A percentile compares a stretch with the other conserved stretches of the same genome.
Conservation (phyloP, 2,888 invertebrate genomes). For the Andrena praecox region DNA sequence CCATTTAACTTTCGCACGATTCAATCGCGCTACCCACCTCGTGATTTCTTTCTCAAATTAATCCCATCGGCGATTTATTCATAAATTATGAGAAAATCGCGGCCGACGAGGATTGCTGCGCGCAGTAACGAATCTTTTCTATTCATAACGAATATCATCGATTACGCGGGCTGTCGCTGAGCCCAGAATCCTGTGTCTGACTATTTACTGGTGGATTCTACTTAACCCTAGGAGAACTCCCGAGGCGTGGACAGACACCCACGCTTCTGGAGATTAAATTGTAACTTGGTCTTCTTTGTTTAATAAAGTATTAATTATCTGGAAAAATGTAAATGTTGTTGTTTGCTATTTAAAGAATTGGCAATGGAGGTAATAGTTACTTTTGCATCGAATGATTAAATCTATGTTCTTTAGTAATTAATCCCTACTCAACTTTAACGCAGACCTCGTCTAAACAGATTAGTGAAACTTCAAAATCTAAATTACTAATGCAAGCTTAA, state of each 20-base stretch:
- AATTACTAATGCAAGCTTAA: neutral
- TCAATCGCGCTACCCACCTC: slow-evolving; percentile 35
- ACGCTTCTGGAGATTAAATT: too few relatives aligned
- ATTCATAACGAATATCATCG: slow-evolving; percentile 21
- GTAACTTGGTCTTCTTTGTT: too few relatives aligned
- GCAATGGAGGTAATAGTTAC: too few relatives aligned
- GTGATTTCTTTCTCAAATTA: slow-evolving; percentile 38
- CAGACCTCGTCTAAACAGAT: neutral
- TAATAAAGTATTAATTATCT: too few relatives aligned
- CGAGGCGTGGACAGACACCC: neutral
- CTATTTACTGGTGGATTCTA: neutral
- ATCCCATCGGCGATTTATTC: slow-evolving; percentile 37
- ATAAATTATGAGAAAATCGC: slow-evolving; percentile 18
- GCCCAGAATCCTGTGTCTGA: neutral
- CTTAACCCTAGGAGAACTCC: neutral
- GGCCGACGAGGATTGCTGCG: slow-evolving; percentile 8
- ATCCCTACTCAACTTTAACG: neutral
- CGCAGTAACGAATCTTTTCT: slow-evolving; percentile 9
- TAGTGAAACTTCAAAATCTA: neutral
- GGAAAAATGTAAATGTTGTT: too few relatives aligned
- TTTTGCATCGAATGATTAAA: neutral
- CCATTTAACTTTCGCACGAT: slow-evolving; percentile 43
- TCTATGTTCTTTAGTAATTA: slow-evolving; percentile 5
- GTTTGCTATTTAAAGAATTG: too few relatives aligned
- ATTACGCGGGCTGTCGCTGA: slow-evolving; percentile 8